phyloP scores from a whole-genome alignment of 2,888 invertebrate genomes.

The Nephrotoma appendiculata region DNA sequence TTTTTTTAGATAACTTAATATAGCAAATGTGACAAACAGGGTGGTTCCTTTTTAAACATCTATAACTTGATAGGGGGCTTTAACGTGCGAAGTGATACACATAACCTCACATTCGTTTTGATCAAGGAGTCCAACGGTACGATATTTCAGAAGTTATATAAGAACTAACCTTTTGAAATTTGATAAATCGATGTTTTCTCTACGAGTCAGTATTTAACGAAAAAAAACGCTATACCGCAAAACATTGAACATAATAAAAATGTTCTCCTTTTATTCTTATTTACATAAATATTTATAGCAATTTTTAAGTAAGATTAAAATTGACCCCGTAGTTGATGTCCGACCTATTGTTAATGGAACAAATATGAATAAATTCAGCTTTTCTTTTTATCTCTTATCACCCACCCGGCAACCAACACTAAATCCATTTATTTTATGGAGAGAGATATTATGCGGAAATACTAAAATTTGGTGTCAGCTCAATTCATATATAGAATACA shows the following conservation, averaged over 20 bases:
- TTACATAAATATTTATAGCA: background rate
- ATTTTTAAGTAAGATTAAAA: too few relatives aligned
- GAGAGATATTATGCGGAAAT: background rate
- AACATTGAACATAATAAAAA: background rate
- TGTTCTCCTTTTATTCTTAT: background rate
- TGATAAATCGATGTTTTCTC: too few relatives aligned
- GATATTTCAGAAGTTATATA: too few relatives aligned
- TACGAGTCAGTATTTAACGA: background rate
- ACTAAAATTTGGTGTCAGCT: background rate
- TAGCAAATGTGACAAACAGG: too few relatives aligned
- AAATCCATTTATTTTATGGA: background rate
- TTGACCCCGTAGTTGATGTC: background rate
- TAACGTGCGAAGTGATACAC: too few relatives aligned
- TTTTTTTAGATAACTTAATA: too few relatives aligned
- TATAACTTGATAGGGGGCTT: too few relatives aligned
- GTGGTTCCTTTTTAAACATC: too few relatives aligned
- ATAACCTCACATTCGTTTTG: too few relatives aligned
- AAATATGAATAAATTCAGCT: background rate
- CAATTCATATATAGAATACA: background rate
- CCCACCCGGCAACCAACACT: background rate
- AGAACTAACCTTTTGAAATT: too few relatives aligned
- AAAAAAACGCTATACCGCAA: background rate
- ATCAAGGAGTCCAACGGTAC: too few relatives aligned
- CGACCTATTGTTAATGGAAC: background rate
- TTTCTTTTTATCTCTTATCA: background rate